Percentiles rank a stretch among this genome's conserved stretches.
These are phyloP conservation scores for Leptogaster cylindrica DNA, from an alignment of 2,888 invertebrate species.

Conservation along the genomic window DNA sequence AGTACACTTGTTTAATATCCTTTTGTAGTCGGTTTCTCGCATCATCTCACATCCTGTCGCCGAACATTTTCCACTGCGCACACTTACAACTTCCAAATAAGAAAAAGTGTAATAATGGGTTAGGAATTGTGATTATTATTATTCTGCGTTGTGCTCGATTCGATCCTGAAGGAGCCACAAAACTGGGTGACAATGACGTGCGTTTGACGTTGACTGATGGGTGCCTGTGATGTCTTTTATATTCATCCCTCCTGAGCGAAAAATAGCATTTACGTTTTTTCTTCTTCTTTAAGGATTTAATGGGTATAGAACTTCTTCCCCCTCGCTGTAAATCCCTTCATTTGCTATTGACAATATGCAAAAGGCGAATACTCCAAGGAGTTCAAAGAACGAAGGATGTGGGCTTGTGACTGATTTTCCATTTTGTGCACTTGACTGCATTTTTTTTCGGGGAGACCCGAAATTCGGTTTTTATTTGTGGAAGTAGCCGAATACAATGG, in stretches of 20 bases:
- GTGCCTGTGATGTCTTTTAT: conserved; percentile 11
- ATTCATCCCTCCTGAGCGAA: conserved; percentile 12
- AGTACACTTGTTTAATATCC: conserved; percentile 24
- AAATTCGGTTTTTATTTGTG: background rate
- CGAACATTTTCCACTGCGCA: background rate
- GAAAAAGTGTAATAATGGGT: conserved; percentile 28
- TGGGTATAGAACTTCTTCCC: background rate
- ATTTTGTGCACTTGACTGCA: conserved; percentile 29
- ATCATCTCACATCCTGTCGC: conserved; percentile 34
- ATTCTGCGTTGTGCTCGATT: background rate
- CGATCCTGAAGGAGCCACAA: conserved; percentile 1
- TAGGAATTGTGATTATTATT: conserved; percentile 23
- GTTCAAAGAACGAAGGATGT: background rate
- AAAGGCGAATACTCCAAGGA: background rate
- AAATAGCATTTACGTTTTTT: conserved; percentile 1
- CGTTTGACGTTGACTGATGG: conserved; percentile 36
- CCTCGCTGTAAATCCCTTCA: background rate
- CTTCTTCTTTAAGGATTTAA: conserved; percentile 11
- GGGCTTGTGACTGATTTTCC: conserved; percentile 9
- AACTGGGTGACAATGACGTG: conserved; percentile 12
- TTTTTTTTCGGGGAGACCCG: background rate
- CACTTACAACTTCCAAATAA: conserved; percentile 18
- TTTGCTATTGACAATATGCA: conserved; percentile 18
- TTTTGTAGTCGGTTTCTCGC: conserved; percentile 38
- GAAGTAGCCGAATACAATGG: no score